Evolutionary conservation across 1,140 invertebrate species (phyloP).

Genomic region (Trialeurodes vaporariorum): DNA sequence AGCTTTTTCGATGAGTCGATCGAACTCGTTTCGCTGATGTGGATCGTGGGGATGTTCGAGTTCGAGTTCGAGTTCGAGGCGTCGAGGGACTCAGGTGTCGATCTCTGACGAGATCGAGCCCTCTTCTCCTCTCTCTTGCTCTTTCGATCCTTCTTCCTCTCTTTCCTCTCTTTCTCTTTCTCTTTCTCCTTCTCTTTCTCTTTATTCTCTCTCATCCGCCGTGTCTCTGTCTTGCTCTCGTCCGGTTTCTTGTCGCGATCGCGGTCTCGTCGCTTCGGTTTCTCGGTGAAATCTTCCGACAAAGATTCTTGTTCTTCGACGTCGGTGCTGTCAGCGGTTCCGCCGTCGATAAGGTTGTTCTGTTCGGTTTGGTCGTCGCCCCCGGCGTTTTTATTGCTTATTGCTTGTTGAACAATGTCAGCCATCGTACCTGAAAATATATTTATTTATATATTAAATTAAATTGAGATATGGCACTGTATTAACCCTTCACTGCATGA

Average conservation of each 20-base stretch:
- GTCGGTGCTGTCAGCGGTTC: background rate
- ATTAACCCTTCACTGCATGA: background rate
- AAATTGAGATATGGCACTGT: background rate
- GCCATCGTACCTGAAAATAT: background rate
- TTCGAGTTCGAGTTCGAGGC: too few species aligned
- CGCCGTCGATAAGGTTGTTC: too few species aligned
- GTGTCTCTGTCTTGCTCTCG: background rate
- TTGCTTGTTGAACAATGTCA: background rate
- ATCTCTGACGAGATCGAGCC: too few species aligned
- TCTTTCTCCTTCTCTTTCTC: background rate
- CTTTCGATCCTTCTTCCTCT: background rate
- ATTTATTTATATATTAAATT: background rate
- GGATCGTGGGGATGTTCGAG: background rate
- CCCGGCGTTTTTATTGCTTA: background rate
- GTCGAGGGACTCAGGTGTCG: too few species aligned
- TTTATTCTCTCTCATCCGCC: background rate
- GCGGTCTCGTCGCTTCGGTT: background rate
- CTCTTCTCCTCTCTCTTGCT: background rate
- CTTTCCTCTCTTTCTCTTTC: background rate
- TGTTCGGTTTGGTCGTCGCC: background rate
- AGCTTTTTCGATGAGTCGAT: background rate
- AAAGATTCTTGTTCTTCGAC: background rate
- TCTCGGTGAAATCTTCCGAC: background rate
- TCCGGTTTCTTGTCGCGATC: background rate
- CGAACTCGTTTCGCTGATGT: background rate